Conservation (phyloP, 2,113 vertebrate genomes). For the zebrafish (Danio rerio) region DNA sequence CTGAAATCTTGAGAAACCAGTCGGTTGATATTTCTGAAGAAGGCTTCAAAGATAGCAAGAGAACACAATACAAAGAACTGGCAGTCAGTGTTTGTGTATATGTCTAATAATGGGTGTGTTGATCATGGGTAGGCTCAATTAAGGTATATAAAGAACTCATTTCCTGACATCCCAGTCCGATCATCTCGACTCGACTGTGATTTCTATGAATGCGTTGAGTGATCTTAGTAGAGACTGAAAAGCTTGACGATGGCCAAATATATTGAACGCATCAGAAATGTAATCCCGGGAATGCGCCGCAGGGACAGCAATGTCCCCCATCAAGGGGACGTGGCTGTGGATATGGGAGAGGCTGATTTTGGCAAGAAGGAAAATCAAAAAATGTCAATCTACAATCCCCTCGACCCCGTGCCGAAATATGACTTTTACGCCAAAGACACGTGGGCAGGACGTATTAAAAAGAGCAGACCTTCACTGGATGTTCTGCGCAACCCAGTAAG, state of each 20-base stretch:
- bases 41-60: constrained; percentile 22
- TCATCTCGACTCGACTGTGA: background rate
- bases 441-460: constrained; percentile 20
- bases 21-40: constrained; percentile 2
- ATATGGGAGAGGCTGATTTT: constrained; percentile 36
- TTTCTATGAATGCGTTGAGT: background rate
- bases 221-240: background rate
- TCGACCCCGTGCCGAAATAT: constrained; percentile 66
- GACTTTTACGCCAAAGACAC: constrained; percentile 68
- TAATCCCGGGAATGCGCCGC: background rate
- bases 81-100: constrained; percentile 13
- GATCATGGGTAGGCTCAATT: constrained; percentile 31
- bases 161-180: background rate
- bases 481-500: constrained; percentile 64
- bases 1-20: background rate
- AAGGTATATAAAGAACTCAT: constrained; percentile 17
- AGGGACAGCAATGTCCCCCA: background rate
- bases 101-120: constrained; percentile 17
- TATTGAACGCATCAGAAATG: background rate
- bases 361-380: constrained; percentile 50
- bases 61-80: constrained; percentile 35
- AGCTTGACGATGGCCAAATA: background rate
- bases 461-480: constrained; percentile 67
- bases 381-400: constrained; percentile 71
- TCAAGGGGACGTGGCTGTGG: constrained; percentile 31